These are phyloP conservation scores for Mythimna lalbum DNA, from an alignment of 2,888 invertebrate genomes.

Conservation along the genomic window DNA sequence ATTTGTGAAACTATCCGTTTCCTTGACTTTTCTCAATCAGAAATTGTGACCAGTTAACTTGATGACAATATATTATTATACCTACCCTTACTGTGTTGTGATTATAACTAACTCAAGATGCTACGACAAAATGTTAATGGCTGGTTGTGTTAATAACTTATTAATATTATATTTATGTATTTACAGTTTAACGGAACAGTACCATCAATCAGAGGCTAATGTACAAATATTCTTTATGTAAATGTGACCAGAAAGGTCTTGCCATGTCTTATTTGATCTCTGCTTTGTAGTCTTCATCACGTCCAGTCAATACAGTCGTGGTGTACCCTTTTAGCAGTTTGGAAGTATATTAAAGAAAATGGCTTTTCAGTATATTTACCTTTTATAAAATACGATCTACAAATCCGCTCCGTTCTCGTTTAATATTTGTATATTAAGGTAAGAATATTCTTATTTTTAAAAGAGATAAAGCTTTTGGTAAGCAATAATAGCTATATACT, in stretches of 20 bases:
- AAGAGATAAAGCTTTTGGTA: constrained; percentile 73
- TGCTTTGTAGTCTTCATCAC: constrained; percentile 82
- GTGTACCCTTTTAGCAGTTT: constrained; percentile 82
- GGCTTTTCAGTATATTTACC: constrained; percentile 74
- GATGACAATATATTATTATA: constrained; percentile 37
- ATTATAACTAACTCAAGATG: constrained; percentile 69
- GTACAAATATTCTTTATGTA: constrained; percentile 82
- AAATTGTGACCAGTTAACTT: constrained; percentile 39
- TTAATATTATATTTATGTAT: constrained; percentile 57
- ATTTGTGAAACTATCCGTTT: background rate
- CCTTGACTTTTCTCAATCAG: background rate
- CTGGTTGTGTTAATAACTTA: constrained; percentile 72
- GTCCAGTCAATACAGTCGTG: constrained; percentile 60
- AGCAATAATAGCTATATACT: constrained; percentile 78
- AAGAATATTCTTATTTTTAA: constrained; percentile 78
- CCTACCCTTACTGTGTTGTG: constrained; percentile 66
- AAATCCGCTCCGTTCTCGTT: constrained; percentile 75
- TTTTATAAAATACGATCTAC: constrained; percentile 75
- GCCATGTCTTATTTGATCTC: constrained; percentile 88
- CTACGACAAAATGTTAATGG: constrained; percentile 68
- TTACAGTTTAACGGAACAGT: constrained; percentile 80
- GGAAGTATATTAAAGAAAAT: constrained; percentile 67
- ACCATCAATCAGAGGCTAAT: constrained; percentile 83
- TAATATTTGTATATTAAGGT: constrained; percentile 77
- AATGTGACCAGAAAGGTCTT: constrained; percentile 80